Base-by-base conservation (phyloP, 1,140 invertebrate species). In the Idris sp. region DNA sequence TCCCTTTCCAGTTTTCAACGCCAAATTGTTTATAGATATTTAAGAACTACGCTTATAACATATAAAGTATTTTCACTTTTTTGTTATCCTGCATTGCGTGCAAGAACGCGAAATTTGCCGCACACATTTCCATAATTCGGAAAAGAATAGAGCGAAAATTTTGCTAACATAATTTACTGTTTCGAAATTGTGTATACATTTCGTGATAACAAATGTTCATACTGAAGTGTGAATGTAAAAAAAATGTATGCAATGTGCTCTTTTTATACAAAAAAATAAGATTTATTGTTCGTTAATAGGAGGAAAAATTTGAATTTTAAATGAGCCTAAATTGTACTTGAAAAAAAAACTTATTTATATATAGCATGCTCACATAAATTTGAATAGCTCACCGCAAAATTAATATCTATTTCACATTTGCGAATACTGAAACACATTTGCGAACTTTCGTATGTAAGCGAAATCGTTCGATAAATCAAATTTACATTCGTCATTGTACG, bases 381-480 rank as follows among this genome's bases (percentile, higher is more conserved):
- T n/a, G n/a, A 51, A 51, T 51, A 41, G 22, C 31, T 40, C 22
- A 38, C 18, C 14, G n/a, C 18, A 35, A 44, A 44, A 35, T 9
- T 40, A 14, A 41, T 31, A 22, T 43, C 36, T 22, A 25, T 54
- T 59, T 65, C 51, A n/a, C n/a, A n/a, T n/a, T n/a, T n/a, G 61
- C 71, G 25, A 38, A 38, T 35, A 4, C 41, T 1, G 4, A 26
- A 48, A 25, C 43, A 14, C 62, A 56, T 13, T 56, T 3, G 18
- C 28, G 46, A 9, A 46, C 0, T 2, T 33, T 38, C 38, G 16
- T 18, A 67, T 41, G 36, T 16, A 43, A 54, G 40, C 54, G 51
- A 82, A 65, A 82, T 84, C 77, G 79, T 41, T 83, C 82, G 80
- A 84, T 85, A 84, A 86, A 85, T 85, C 84, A 85, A 86, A 86